phyloP scores from a whole-genome alignment of 1,140 invertebrate genomes.

The Zaprionus lachaisei region DNA sequence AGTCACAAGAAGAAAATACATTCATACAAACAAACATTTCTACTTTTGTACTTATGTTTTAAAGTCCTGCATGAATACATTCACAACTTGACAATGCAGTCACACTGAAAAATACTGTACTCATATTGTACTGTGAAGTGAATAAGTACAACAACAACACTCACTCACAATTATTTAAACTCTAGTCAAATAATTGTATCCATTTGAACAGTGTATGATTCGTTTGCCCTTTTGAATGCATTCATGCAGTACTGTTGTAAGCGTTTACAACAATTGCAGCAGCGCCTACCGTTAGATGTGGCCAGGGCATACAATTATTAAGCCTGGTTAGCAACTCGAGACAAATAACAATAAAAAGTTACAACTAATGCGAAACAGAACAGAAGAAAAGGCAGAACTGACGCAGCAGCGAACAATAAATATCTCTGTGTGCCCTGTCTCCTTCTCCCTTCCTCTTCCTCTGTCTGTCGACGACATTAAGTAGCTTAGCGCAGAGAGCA shows the following conservation, averaged over 20 bases:
- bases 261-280: constrained; percentile 17
- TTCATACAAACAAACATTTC: not conserved
- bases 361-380: constrained; percentile 26
- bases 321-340: constrained; percentile 8
- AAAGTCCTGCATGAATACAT: no score
- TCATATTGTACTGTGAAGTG: no score
- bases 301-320: constrained; percentile 61
- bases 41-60: not conserved
- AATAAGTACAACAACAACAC: no score
- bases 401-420: constrained; percentile 50
- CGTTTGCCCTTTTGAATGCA: no score
- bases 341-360: constrained; percentile 11
- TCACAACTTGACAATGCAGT: no score
- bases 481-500: constrained; percentile 50
- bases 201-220: no score
- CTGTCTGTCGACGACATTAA: constrained; percentile 30
- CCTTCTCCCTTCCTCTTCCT: not conserved
- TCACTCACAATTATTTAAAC: no score
- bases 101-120: no score
- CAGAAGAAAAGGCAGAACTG: constrained; percentile 9
- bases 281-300: constrained; percentile 38
- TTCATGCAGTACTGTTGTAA: not conserved
- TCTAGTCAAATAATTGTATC: no score
- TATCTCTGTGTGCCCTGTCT: constrained; percentile 25
- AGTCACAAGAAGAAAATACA: constrained; percentile 21